Percentiles rank a stretch among this genome's conserved stretches.
These are phyloP conservation scores for Bombyx mandarina DNA, from an alignment of 1,140 invertebrate species.

Conservation along the genomic window DNA sequence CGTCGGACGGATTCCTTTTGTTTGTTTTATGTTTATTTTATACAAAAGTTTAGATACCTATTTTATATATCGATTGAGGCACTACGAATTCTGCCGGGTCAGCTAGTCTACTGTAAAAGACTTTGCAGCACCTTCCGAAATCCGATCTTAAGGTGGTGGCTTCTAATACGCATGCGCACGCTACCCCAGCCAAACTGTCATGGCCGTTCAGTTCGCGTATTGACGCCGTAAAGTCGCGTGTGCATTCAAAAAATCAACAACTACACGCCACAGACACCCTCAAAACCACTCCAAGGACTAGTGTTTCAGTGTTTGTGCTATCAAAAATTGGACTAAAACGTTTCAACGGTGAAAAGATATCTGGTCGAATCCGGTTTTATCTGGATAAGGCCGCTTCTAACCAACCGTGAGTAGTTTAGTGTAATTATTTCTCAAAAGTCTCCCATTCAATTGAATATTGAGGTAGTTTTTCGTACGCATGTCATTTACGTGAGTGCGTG, in stretches of 20 bases:
- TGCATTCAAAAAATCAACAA: slow-evolving; percentile 7
- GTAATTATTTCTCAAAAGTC: background rate
- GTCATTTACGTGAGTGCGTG: background rate
- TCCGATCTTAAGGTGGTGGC: slow-evolving; percentile 29
- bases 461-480: background rate
- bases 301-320: too few relatives aligned
- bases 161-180: slow-evolving; percentile 42
- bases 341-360: background rate
- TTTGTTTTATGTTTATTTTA: too few relatives aligned
- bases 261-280: background rate
- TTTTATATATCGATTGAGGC: too few relatives aligned
- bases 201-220: slow-evolving; percentile 61
- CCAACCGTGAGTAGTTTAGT: slow-evolving; percentile 1
- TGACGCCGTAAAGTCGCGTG: slow-evolving; percentile 38
- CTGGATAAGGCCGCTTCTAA: background rate
- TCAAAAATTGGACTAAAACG: too few relatives aligned
- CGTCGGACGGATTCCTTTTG: too few relatives aligned
- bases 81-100: too few relatives aligned
- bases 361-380: background rate
- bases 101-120: too few relatives aligned
- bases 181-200: slow-evolving; percentile 49
- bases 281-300: too few relatives aligned
- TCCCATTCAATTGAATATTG: background rate
- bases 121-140: too few relatives aligned
- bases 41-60: too few relatives aligned